Conservation (phyloP, 2,888 invertebrate species). For the Drosophila anceps region DNA sequence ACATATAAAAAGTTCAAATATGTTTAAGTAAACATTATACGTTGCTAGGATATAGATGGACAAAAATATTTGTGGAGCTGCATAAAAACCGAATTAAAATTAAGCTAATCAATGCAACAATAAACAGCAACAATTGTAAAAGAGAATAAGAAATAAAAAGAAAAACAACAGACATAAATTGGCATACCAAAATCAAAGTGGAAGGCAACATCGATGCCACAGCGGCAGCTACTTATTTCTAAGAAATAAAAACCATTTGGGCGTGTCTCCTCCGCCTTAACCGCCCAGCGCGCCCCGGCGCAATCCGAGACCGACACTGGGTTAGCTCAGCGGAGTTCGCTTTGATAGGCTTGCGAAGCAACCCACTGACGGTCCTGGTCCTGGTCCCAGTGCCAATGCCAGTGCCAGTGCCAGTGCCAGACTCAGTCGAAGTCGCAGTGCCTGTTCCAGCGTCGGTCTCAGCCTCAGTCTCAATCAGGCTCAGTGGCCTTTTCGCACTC, state of each 20-base stretch:
- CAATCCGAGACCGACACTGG: constrained; percentile 34
- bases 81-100: constrained; percentile 14
- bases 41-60: neutral
- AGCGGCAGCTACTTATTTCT: constrained; percentile 66
- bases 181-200: constrained; percentile 43
- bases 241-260: constrained; percentile 76
- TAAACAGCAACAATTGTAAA: constrained; percentile 6
- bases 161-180: constrained; percentile 41
- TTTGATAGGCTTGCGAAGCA: constrained; percentile 55
- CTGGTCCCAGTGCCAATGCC: neutral
- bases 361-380: constrained; percentile 13
- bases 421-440: neutral
- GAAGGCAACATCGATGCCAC: constrained; percentile 36
- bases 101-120: constrained; percentile 31
- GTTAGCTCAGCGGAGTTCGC: constrained; percentile 32
- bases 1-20: neutral
- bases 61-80: neutral
- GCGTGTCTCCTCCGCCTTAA: constrained; percentile 59
- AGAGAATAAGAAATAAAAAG: neutral
- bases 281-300: constrained; percentile 26
- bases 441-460: neutral
- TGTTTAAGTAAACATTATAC: neutral
- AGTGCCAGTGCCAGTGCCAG: neutral
- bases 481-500: constrained; percentile 61
- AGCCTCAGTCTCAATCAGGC: constrained; percentile 8